Base-by-base conservation (phyloP, 2,113 vertebrate species). In the Coreoperca whiteheadi region DNA sequence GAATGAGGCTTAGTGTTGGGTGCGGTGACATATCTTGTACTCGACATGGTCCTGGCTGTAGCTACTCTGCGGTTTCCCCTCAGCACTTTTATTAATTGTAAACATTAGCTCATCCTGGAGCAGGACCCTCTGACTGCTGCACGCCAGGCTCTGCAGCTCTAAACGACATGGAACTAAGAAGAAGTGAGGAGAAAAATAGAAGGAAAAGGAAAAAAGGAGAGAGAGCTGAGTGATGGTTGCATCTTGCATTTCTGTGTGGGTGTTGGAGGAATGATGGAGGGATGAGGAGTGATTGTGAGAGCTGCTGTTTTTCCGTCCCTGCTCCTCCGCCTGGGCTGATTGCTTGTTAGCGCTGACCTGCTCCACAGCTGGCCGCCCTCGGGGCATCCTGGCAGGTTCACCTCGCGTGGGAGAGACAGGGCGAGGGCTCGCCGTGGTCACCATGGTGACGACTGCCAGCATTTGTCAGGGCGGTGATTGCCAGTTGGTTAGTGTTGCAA, bases 271-370 rank as follows among this genome's bases (percentile, higher is more conserved):
- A 88, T 83, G 82, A 83, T 51, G 83, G 84, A 82, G 72, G 79
- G 77, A 85, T 77, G 83, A 79, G 86, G 84, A 83, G 74, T 30
- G 79, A 61, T 75, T 79, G 69, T 32, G 32, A 75, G 83, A 71
- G 65, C 74, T 37, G 89, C 72, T 80, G 74, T 88, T 92, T 93
- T 94, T 90, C 89, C 88, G 28, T 75, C 65, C 56, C 81, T n/a
- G 80, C 68, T 88, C 75, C 88, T 75, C 82, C 76, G 61, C 75
- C 63, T 20, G 1, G 68, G 25, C 74, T 89, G 89, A 90, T 91
- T 90, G 88, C 93, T 95, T 83, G 78, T 94, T 93, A 91, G 87
- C 12, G 23, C 73, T 87, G 92, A 93, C 90, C 92, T 59, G 77
- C 76, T 83, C 61, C 65, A 59, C 90, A 91, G 93, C 91, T 93